Evolutionary conservation across 2,113 vertebrate species (phyloP), one percentile per base, ranked within the genome.

Genomic region (Xyliphius kryptos): DNA sequence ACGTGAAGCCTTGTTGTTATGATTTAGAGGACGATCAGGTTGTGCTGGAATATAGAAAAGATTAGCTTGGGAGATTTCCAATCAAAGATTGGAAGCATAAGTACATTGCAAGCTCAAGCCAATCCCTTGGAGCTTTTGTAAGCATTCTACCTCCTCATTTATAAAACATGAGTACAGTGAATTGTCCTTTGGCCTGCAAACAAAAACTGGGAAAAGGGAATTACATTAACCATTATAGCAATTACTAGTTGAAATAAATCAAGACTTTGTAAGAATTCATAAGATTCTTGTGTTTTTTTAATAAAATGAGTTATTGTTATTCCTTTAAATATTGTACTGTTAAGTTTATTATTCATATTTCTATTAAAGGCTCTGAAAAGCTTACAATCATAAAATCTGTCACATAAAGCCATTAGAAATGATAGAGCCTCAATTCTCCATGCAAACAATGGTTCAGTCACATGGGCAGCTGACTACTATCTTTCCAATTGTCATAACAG

Each of bases 121-220:
- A 69, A 72, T 77, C 74, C 54, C 22, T 36, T 26, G 4, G 11
- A 46, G 66, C 65, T 69, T 55, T 63, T 54, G 56, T 19, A 68
- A 64, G 40, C 61, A 65, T 68, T 71, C 50, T 26, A 63, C 61
- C 59, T 82, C 67, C 68, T 61, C 11, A 43, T 65, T 67, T 68
- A 9, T 55, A 63, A 63, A 74, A n/a, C 50, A 76, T 76, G 73
- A 69, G 56, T 76, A 55, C 76, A 66, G 77, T 80, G 73, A 71
- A 61, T 8, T 48, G 17, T 22, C 2, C 3, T 14, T 22, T 38
- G 19, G 3, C 13, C 38, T n/a, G n/a, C n/a, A n/a, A n/a, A n/a
- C n/a, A n/a, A n/a, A n/a, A n/a, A n/a, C n/a, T n/a, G n/a, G n/a
- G n/a, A n/a, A n/a, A n/a, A n/a, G n/a, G n/a, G n/a, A n/a, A n/a